These are phyloP conservation scores for Zenarchopterus dispar DNA, from an alignment of 2,797 vertebrate genomes.

Conservation along the genomic window DNA sequence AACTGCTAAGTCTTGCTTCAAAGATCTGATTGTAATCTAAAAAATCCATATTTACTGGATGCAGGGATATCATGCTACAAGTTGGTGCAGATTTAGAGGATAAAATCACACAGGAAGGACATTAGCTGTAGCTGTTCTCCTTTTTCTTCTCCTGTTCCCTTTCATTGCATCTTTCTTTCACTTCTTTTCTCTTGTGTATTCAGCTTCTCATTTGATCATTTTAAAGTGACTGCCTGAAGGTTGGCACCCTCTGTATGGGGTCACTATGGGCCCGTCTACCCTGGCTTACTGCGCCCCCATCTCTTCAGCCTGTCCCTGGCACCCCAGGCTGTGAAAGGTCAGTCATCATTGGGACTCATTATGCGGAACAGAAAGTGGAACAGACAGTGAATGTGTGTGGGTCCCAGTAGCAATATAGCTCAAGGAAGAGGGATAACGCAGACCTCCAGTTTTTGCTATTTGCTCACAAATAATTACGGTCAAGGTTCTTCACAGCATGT, in stretches of 20 bases:
- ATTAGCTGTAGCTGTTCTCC: constrained; percentile 31
- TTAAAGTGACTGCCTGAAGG: constrained; percentile 54
- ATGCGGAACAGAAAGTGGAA: constrained; percentile 61
- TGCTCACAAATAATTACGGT: constrained; percentile 25
- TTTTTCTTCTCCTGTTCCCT: constrained; percentile 18
- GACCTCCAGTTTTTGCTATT: constrained; percentile 38
- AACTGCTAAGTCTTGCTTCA: constrained; percentile 45
- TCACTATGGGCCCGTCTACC: constrained; percentile 39
- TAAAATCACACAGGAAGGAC: constrained; percentile 49
- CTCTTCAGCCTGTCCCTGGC: constrained; percentile 31
- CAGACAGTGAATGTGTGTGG: constrained; percentile 50
- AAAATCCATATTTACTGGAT: constrained; percentile 48
- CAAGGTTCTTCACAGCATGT: constrained; percentile 15
- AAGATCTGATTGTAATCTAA: constrained; percentile 57
- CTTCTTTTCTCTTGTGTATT: constrained; percentile 34
- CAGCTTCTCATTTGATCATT: constrained; percentile 45
- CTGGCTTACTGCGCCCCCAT: constrained; percentile 10
- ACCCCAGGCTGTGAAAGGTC: constrained; percentile 76
- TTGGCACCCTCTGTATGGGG: constrained; percentile 57
- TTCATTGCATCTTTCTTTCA: constrained; percentile 1
- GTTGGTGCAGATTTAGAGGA: constrained; percentile 46
- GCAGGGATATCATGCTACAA: constrained; percentile 42
- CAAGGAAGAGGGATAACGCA: constrained; percentile 31
- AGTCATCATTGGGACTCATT: constrained; percentile 79
- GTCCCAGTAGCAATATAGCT: constrained; percentile 30